Percentiles rank a stretch among this genome's conserved stretches.
These are phyloP conservation scores for Pitta sordida DNA, from an alignment of 2,113 vertebrate species.

Conservation along the genomic window DNA sequence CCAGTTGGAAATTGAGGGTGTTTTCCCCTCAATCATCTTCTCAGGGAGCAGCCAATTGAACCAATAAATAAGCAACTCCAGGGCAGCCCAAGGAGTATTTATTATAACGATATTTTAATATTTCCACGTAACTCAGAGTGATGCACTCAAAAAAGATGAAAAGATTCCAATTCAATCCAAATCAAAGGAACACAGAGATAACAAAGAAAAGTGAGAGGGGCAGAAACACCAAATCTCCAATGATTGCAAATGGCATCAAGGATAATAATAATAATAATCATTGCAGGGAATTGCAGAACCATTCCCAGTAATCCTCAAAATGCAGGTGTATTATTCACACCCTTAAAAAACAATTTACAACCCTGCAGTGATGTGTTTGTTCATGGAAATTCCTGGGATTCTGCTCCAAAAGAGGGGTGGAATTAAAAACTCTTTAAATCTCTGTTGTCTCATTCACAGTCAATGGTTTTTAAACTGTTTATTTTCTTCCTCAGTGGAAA, in stretches of 20 bases:
- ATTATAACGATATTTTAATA: neutral
- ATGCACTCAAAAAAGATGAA: neutral
- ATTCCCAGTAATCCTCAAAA: neutral
- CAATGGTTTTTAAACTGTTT: neutral
- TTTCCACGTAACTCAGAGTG: neutral
- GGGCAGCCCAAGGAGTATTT: neutral
- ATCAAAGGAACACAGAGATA: neutral
- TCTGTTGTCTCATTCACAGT: neutral
- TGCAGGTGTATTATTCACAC: neutral
- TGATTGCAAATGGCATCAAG: neutral
- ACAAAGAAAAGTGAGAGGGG: neutral
- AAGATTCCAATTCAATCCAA: neutral
- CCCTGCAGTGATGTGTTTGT: neutral
- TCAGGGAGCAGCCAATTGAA: neutral
- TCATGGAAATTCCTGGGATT: neutral
- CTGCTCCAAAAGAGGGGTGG: neutral
- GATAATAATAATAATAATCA: too few relatives aligned
- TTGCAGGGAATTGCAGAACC: neutral
- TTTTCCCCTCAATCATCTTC: neutral
- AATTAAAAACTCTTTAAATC: neutral
- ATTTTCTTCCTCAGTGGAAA: neutral
- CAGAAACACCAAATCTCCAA: neutral
- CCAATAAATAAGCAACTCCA: neutral
- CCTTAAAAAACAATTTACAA: neutral
- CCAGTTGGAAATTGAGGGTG: neutral